Evolutionary conservation across 1,140 invertebrate genomes (phyloP).

Genomic region (Calliphora vicina): DNA sequence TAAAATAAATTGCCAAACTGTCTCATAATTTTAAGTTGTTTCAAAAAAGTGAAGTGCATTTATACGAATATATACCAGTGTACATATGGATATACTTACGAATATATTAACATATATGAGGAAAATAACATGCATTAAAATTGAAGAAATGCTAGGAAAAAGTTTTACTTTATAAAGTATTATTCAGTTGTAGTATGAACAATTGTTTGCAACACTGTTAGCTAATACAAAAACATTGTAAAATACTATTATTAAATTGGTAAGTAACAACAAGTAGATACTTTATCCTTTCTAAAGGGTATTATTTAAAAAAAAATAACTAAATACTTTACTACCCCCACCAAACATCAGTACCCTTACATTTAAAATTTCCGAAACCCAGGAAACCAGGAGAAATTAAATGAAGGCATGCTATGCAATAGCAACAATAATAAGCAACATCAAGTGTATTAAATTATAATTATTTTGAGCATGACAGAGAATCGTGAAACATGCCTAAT

Average conservation of each 20-base stretch:
- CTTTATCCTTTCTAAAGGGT: slow-evolving; percentile 1
- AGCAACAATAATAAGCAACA: not conserved
- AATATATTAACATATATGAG: no score
- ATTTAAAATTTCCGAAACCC: not conserved
- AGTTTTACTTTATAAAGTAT: no score
- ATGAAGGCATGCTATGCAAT: not conserved
- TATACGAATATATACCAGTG: no score
- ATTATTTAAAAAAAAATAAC: not conserved
- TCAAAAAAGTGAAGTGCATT: no score
- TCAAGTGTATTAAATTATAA: slow-evolving; percentile 42
- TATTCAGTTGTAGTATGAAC: not conserved
- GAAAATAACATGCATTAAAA: no score
- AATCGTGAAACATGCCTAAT: slow-evolving; percentile 41
- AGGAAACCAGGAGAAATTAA: not conserved
- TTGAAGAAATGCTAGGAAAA: no score
- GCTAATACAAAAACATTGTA: not conserved
- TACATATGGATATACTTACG: no score
- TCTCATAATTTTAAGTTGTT: no score
- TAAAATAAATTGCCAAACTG: no score
- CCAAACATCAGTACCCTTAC: not conserved
- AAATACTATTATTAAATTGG: not conserved
- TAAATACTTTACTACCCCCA: not conserved
- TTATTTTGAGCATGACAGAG: slow-evolving; percentile 40
- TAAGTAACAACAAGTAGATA: slow-evolving; percentile 23
- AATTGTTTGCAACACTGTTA: not conserved